phyloP scores from a whole-genome alignment of 1,140 invertebrate genomes.

The Caenorhabditis remanei region DNA sequence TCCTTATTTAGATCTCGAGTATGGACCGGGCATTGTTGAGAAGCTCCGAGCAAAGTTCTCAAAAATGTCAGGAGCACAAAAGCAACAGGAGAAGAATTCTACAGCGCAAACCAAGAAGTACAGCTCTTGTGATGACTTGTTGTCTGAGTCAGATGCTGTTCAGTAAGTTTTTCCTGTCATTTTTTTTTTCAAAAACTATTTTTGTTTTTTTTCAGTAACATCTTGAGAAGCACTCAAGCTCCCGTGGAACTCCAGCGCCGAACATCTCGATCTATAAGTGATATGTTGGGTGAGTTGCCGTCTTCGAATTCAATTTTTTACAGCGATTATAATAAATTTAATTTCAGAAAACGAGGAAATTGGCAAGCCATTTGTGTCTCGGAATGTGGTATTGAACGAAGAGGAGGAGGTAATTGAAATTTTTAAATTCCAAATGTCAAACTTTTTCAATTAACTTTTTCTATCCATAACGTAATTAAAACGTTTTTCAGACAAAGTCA shows the following conservation, averaged over 20 bases:
- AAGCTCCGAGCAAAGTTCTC: slow-evolving; percentile 64
- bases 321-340: background rate
- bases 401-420: slow-evolving; percentile 11
- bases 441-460: background rate
- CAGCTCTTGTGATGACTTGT: slow-evolving; percentile 41
- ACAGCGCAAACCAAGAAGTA: slow-evolving; percentile 20
- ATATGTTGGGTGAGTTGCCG: slow-evolving; percentile 41
- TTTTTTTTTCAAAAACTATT: background rate
- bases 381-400: background rate
- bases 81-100: slow-evolving; percentile 26
- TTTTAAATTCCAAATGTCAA: background rate
- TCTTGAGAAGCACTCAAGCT: slow-evolving; percentile 5
- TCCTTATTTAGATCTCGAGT: slow-evolving; percentile 62
- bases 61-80: slow-evolving; percentile 50
- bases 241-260: slow-evolving; percentile 4
- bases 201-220: background rate
- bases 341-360: slow-evolving; percentile 32
- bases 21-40: slow-evolving; percentile 65
- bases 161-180: background rate
- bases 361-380: slow-evolving; percentile 23
- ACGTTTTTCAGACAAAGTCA: slow-evolving; percentile 18
- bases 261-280: slow-evolving; percentile 52
- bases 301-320: background rate
- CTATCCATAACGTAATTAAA: background rate
- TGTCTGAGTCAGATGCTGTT: slow-evolving; percentile 21